Evolutionary conservation across 2,113 vertebrate genomes (phyloP), one percentile per base, ranked within the genome.

Genomic region (Semnornis frantzii): DNA sequence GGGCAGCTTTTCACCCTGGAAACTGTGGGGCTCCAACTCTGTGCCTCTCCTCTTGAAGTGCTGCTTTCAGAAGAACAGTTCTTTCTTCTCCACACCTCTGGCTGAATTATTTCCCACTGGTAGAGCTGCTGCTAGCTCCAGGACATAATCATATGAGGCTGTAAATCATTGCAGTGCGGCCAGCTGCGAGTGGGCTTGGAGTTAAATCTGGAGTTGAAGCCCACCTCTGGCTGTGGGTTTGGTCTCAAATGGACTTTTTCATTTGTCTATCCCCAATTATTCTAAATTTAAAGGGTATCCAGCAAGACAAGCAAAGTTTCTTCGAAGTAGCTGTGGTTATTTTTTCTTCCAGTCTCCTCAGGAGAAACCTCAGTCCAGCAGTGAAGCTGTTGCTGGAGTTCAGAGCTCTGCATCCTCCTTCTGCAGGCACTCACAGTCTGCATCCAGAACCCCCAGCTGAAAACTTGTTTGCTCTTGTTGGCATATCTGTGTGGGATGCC

Each of bases 191-290:
- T 70, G 81, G 52, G 72, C 92, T 86, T 79, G 91, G 95, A 92
- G 77, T 79, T 50, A 81, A 81, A 88, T 63, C 74, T 18, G 9
- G 89, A 76, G 89, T 34, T 96, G 68, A 92, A 73, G 87, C 76
- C 78, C 69, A 15, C 1, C 0, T 18, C 84, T 64, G 37, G 37
- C 37, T 39, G 37, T 39, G 37, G 37, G 37, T 39, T 39, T 39
- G 37, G 37, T 39, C 37, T 39, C 37, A 39, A 66, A 91, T 37
- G 94, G 76, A 76, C 84, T 91, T 93, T 93, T 82, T 80, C 85
- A 95, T 96, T 93, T 94, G 84, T 77, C 84, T 72, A 28, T 85
- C 84, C 63, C 78, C 93, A 92, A 71, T 91, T 66, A 73, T 94
- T 87, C 86, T 87, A 79, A 88, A 93, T 83, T 87, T 82, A 84